A percentile compares a stretch with the other conserved stretches of the same genome.
phyloP scores from a whole-genome alignment of 2,797 vertebrate species.

The Morelia viridis region DNA sequence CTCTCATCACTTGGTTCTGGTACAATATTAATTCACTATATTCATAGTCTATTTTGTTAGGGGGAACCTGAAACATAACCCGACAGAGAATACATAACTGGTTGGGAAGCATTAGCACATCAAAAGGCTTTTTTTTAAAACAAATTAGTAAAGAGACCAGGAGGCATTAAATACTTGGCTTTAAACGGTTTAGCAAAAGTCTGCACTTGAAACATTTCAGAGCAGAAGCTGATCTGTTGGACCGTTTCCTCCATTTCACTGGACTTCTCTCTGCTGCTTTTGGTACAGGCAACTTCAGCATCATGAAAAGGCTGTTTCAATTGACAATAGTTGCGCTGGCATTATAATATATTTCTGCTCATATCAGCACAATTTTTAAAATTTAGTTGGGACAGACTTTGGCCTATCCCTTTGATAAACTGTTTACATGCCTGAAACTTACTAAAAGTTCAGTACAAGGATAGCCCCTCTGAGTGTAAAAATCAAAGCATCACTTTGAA shows the following conservation, averaged over 20 bases:
- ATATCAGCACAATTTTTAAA: neutral
- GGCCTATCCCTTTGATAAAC: neutral
- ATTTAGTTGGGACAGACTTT: neutral
- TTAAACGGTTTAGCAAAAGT: no score
- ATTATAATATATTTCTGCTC: neutral
- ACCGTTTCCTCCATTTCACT: neutral
- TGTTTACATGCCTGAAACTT: neutral
- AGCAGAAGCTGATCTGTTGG: neutral
- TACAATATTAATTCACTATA: slow-evolving; percentile 80
- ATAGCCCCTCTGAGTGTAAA: no score
- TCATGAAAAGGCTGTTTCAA: neutral
- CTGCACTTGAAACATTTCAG: neutral
- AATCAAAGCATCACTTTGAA: no score
- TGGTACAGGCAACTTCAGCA: neutral
- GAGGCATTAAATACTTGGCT: neutral
- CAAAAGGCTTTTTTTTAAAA: neutral
- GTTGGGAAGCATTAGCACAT: neutral
- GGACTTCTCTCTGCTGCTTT: neutral
- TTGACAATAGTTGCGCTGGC: neutral
- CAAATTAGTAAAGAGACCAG: neutral
- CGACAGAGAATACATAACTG: neutral
- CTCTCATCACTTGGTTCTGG: slow-evolving; percentile 82
- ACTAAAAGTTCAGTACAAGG: neutral
- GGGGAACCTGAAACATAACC: slow-evolving; percentile 69
- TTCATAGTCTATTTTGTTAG: slow-evolving; percentile 80